Evolutionary conservation across 2,797 vertebrate genomes (phyloP), one percentile per base, ranked within the genome.

Genomic region (Bucorvus abyssinicus): DNA sequence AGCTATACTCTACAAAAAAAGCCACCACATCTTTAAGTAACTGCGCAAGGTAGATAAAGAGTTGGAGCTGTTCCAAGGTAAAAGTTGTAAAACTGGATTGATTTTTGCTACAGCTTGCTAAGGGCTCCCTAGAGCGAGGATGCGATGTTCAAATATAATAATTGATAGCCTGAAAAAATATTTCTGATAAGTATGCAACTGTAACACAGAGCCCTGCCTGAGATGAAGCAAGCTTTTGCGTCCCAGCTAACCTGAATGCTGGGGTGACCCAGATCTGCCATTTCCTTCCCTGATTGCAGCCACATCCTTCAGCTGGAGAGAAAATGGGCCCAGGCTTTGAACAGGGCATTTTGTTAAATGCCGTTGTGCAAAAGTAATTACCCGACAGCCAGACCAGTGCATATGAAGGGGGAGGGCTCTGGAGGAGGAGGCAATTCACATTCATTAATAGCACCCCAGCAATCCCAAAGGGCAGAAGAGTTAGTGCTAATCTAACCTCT

Each of bases 351-450:
- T 98, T 98, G 98, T 96, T 97, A 97, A 97, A 98, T 97, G 98
- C 98, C 98, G 98, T 98, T 95, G 97, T 98, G 97, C 97, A 98
- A 97, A 98, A 98, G 98, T 98, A 98, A 99, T 99, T 99, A 99
- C 98, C 98, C 88, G 94, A 98, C 98, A 98, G 98, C 98, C 96
- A 97, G 97, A 97, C 95, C 97, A 97, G 97, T 97, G 98, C 97
- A 97, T 98, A 97, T 97, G 97, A 55, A 87, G 30, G 27, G 64
- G 71, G 44, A 95, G 65, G 65, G 40, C 49, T 69, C 40, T 59
- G 45, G 10, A 36, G 34, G 18, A 70, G 61, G 53, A 77, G 90
- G 34, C 97, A 98, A 98, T 98, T 98, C 98, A 96, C 98, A 98
- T 98, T 99, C 98, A 98, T 98, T 99, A 99, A 98, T 96, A 97